Evolutionary conservation across 2,888 invertebrate species (phyloP).

Genomic region (Augochlorella aurata): DNA sequence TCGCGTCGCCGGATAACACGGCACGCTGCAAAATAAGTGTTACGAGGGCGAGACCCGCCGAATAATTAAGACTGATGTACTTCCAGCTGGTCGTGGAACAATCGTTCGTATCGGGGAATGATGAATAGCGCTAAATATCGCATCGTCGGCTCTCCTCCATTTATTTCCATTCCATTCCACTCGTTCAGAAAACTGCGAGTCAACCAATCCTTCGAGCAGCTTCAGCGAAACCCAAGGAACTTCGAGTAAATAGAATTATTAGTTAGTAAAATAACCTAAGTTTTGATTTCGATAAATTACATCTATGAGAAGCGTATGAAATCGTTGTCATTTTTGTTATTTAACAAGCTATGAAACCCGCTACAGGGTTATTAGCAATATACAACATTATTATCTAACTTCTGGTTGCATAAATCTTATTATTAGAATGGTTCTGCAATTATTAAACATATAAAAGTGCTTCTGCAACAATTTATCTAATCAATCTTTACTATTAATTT

Average conservation of each 20-base stretch:
- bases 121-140: not conserved
- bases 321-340: too few relatives aligned
- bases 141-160: constrained; percentile 3
- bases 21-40: constrained; percentile 24
- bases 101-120: not conserved
- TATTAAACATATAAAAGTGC: too few relatives aligned
- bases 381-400: too few relatives aligned
- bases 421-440: too few relatives aligned
- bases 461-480: too few relatives aligned
- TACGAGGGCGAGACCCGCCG: not conserved
- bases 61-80: constrained; percentile 39
- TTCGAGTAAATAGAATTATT: not conserved
- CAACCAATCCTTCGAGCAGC: not conserved
- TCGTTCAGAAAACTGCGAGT: not conserved
- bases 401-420: too few relatives aligned
- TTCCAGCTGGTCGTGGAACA: not conserved
- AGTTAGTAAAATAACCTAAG: too few relatives aligned
- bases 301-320: too few relatives aligned
- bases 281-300: too few relatives aligned
- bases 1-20: constrained; percentile 33
- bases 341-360: too few relatives aligned
- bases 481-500: too few relatives aligned
- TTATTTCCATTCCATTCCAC: constrained; percentile 6
- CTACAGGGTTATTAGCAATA: too few relatives aligned
- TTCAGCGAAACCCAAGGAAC: not conserved